Base-by-base conservation (phyloP, 2,113 vertebrate species). In the Ochotona curzoniae region DNA sequence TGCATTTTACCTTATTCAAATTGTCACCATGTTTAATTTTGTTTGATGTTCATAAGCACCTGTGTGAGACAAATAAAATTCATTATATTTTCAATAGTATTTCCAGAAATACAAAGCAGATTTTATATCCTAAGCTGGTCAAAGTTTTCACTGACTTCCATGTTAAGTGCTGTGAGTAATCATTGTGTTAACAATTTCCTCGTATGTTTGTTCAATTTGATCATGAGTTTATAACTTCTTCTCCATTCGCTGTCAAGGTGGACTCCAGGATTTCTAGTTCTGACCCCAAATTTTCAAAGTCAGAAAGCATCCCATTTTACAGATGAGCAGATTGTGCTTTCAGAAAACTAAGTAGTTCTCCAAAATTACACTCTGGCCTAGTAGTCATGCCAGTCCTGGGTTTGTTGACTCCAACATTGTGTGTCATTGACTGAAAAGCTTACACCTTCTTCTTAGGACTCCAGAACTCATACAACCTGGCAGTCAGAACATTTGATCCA, bases 11-110 rank as follows among this genome's bases (percentile, higher is more conserved):
- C 83, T 57, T 61, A 21, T 69, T 79, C 70, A 79, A 83, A 60
- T 14, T 44, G 14, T 35, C 60, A 66, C 76, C 67, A 25, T 66
- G 54, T 86, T 93, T 87, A 44, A 75, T 47, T 94, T 87, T 76
- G 85, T 74, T 91, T 93, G 75, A 44, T 67, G 83, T 47, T 28
- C 7, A 54, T 74, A 57, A 76, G 66, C 83, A 83, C 8, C 8
- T 21, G 15, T 13, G 8, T 7, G 32, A 12, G 54, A 75, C 30
- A 74, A 82, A 73, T 85, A n/a, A 0, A 8, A 35, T 79, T 57
- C 51, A 75, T 89, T 74, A 6, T 35, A 73, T 83, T 94, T 87
- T 32, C 82, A 76, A 25, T 86, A 51, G 87, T 32, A 80, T 26
- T 44, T 44, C 38, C 38, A 44, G 38, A 44, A 44, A 44, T 44